Base-by-base conservation (phyloP, 2,888 invertebrate species). In the Melanchra persicariae region DNA sequence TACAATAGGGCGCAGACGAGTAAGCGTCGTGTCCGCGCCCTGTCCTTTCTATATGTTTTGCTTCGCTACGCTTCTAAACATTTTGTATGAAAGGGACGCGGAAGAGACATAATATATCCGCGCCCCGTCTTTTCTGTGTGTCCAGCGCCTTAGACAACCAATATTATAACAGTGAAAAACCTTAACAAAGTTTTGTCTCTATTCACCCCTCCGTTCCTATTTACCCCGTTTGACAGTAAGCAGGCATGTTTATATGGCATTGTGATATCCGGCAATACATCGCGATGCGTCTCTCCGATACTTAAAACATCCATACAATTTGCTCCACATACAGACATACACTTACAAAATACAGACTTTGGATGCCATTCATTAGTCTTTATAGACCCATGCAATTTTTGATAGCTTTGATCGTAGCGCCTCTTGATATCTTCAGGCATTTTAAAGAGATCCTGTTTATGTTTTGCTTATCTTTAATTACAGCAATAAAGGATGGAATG, bases 261-360 rank as follows among this genome's bases (percentile, higher is more conserved):
- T 81, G 52, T 83, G 68, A 83, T 80, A 75, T 75, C 84, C 65
- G 68, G 65, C 70, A 63, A 26, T 83, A 70, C 49, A 37, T 55
- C 40, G 54, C 40, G 55, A 43, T 12, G 12, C 34, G 15, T 26
- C 47, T 80, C 9, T 37, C 30, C 24, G n/a, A 51, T 45, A 49
- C n/a, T 24, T 58, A 26, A 43, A 34, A 49, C 70, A 30, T 68
- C 22, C 17, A 55, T 52, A 77, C 43, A 45, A 8, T 60, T 34
- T 54, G 40, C 49, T 51, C 51, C 43, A 58, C 40, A 58, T 59
- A 47, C 51, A 37, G 1, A 24, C 12, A n/a, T 24, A 17, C 10
- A 37, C n/a, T 61, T 52, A 26, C 12, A 34, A 77, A 58, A 37
- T 59, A 54, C 45, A 51, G n/a, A 40, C 54, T 60, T 55, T 64